Conservation (phyloP, 1,140 invertebrate species). For the Caenorhabditis tropicalis region DNA sequence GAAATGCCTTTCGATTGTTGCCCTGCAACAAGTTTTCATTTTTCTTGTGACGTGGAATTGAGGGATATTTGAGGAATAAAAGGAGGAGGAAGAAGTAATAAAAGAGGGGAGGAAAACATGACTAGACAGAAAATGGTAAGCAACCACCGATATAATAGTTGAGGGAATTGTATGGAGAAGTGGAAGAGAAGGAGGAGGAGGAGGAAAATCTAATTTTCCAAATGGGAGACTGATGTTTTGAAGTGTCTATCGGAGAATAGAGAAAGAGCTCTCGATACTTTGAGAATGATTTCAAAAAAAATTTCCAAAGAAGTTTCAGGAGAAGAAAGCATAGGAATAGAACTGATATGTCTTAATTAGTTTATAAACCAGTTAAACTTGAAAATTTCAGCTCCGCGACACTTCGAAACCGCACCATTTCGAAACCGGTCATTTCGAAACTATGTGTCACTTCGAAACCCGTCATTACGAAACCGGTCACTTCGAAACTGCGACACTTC, state of each 20-base stretch:
- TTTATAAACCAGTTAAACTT: neutral
- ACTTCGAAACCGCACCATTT: too few relatives aligned
- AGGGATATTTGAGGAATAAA: neutral
- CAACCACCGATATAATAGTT: neutral
- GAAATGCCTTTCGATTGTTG: neutral
- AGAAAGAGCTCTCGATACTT: too few relatives aligned
- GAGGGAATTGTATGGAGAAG: neutral
- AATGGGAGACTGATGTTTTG: conserved; percentile 15
- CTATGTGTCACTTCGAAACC: too few relatives aligned
- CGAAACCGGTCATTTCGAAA: too few relatives aligned
- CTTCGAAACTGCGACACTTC: too few relatives aligned
- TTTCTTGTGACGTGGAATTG: neutral
- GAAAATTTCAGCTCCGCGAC: too few relatives aligned
- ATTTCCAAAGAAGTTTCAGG: neutral
- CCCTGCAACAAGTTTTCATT: conserved; percentile 34
- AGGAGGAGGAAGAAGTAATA: neutral
- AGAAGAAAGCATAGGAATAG: too few relatives aligned
- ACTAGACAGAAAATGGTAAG: conserved; percentile 2
- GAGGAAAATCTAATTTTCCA: neutral
- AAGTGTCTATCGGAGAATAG: neutral
- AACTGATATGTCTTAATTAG: too few relatives aligned
- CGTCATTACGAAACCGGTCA: too few relatives aligned
- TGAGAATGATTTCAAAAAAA: too few relatives aligned
- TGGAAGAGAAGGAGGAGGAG: neutral
- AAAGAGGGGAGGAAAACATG: neutral